Evolutionary conservation across 2,797 vertebrate genomes (phyloP).

Genomic region (Propithecus deckenii): DNA sequence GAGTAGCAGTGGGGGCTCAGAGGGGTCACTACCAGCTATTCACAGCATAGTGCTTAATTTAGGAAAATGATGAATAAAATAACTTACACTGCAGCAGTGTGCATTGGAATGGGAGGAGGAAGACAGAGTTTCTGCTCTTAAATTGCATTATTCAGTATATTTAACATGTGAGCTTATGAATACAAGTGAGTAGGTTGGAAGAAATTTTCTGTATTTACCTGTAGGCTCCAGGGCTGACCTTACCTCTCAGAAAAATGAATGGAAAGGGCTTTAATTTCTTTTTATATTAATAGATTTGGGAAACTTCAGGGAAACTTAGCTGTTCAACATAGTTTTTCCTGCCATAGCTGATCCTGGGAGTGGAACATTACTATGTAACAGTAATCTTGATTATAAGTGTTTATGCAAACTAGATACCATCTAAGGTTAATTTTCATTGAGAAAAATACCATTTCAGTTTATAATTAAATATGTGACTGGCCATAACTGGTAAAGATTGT

Average conservation of each 20-base stretch:
- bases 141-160: background rate
- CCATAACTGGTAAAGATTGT: background rate
- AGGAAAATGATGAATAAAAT: slow-evolving; percentile 22
- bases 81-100: background rate
- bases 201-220: background rate
- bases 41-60: background rate
- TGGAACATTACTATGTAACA: background rate
- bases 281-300: background rate
- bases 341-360: background rate
- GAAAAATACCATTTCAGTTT: background rate
- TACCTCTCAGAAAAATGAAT: background rate
- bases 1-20: background rate
- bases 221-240: background rate
- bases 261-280: background rate
- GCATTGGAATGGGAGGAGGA: background rate
- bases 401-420: background rate
- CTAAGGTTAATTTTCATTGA: background rate
- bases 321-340: background rate
- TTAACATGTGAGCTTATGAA: background rate
- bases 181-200: background rate
- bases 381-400: background rate
- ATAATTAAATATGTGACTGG: background rate
- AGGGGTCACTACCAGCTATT: background rate
- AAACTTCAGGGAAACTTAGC: background rate
- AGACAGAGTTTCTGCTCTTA: background rate